phyloP scores from a whole-genome alignment of 1,140 invertebrate species.

The Drosophila sechellia region DNA sequence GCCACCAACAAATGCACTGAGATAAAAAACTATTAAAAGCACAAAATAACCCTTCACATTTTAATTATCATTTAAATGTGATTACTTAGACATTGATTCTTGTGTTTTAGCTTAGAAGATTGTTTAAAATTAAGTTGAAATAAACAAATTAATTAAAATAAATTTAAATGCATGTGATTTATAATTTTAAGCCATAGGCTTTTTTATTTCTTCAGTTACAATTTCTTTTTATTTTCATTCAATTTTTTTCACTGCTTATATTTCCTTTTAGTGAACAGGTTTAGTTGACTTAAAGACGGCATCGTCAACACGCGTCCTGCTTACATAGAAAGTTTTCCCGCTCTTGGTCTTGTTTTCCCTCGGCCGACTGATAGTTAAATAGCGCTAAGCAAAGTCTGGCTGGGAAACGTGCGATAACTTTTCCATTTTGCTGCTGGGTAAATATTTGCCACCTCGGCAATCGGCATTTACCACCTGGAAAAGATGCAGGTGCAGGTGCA shows the following conservation, averaged over 20 bases:
- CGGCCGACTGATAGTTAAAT: constrained; percentile 60
- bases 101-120: too few species aligned
- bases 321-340: constrained; percentile 67
- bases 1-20: constrained; percentile 11
- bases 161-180: too few species aligned
- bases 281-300: constrained; percentile 65
- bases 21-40: not conserved
- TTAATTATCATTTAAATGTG: too few species aligned
- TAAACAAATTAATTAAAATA: too few species aligned
- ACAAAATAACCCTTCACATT: fast-evolving
- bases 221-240: too few species aligned
- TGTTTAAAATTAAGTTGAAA: too few species aligned
- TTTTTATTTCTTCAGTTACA: too few species aligned
- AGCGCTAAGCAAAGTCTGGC: constrained; percentile 70
- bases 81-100: too few species aligned
- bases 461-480: constrained; percentile 22
- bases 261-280: constrained; percentile 48
- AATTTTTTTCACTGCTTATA: not conserved
- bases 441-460: constrained; percentile 54
- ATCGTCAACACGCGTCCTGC: constrained; percentile 41
- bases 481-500: not conserved
- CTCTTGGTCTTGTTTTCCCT: constrained; percentile 30
- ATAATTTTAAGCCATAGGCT: not conserved
- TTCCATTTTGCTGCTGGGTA: constrained; percentile 58
- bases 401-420: constrained; percentile 71